Evolutionary conservation across 2,797 vertebrate species (phyloP).

Genomic region (Sebastes kiyomatsui): DNA sequence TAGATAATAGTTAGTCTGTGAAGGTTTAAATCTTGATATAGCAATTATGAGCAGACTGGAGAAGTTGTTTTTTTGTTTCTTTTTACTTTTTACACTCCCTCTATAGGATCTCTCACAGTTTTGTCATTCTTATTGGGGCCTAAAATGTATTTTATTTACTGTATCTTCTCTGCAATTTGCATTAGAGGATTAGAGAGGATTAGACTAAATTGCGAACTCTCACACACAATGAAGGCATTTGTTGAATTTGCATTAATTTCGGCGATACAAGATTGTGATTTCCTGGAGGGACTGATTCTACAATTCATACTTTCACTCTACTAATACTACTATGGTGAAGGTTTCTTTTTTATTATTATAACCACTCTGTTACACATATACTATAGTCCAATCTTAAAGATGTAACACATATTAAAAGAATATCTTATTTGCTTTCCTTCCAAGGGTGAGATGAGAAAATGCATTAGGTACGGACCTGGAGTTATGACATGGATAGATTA

Average conservation of each 20-base stretch:
- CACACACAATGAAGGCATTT: background rate
- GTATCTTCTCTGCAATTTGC: background rate
- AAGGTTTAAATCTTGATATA: background rate
- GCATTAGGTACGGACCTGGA: no score
- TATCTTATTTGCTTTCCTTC: no score
- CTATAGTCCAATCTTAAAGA: no score
- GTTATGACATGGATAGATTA: no score
- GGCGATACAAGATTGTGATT: background rate
- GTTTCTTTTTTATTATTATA: background rate
- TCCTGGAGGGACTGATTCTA: background rate
- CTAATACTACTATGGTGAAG: background rate
- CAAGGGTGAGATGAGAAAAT: no score
- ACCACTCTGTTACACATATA: no score
- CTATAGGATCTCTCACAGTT: background rate
- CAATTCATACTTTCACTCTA: background rate
- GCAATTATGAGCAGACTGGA: no score
- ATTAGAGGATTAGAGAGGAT: background rate
- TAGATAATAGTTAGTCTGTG: background rate
- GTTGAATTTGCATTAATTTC: background rate
- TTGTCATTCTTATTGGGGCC: no score
- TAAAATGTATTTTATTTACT: background rate
- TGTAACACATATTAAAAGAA: no score
- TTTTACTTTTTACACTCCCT: background rate
- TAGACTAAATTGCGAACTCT: background rate
- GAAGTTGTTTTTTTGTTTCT: no score